These are phyloP conservation scores for Drosophila dunni DNA, from an alignment of 1,140 invertebrate species.

Conservation along the genomic window DNA sequence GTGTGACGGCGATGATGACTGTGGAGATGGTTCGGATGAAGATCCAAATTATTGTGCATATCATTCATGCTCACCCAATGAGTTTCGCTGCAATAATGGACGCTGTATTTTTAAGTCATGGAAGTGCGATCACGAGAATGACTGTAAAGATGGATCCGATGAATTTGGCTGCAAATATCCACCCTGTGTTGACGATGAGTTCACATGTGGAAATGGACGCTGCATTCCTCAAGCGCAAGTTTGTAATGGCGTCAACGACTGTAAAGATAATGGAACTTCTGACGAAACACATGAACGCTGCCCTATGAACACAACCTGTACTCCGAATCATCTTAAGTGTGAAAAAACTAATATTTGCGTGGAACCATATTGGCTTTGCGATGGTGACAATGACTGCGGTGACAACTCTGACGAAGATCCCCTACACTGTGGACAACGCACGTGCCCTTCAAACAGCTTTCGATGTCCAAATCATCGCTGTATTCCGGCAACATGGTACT, in stretches of 20 bases:
- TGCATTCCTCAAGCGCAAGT: conserved; percentile 95
- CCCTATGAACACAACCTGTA: conserved; percentile 94
- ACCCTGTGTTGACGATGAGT: conserved; percentile 95
- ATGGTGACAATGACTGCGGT: conserved; percentile 97
- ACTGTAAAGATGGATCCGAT: conserved; percentile 97
- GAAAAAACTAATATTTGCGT: conserved; percentile 97
- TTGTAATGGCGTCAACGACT: conserved; percentile 97
- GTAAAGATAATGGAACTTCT: conserved; percentile 96
- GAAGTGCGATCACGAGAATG: conserved; percentile 98
- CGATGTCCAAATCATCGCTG: conserved; percentile 94
- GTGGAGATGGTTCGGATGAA: conserved; percentile 97
- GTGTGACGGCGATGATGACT: conserved; percentile 97
- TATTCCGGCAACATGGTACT: conserved; percentile 96
- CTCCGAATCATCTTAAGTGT: conserved; percentile 94
- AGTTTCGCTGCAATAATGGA: conserved; percentile 97
- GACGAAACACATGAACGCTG: conserved; percentile 95
- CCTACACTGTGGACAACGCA: conserved; percentile 93
- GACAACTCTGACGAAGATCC: conserved; percentile 98
- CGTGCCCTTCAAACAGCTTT: conserved; percentile 96
- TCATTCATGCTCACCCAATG: conserved; percentile 95
- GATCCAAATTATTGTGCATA: conserved; percentile 96
- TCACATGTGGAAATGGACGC: conserved; percentile 95
- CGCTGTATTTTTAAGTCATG: conserved; percentile 97
- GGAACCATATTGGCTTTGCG: conserved; percentile 97
- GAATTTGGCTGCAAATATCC: conserved; percentile 96